Evolutionary conservation across 2,113 vertebrate species (phyloP), one percentile per base, ranked within the genome.

Genomic region (Podarcis muralis): DNA sequence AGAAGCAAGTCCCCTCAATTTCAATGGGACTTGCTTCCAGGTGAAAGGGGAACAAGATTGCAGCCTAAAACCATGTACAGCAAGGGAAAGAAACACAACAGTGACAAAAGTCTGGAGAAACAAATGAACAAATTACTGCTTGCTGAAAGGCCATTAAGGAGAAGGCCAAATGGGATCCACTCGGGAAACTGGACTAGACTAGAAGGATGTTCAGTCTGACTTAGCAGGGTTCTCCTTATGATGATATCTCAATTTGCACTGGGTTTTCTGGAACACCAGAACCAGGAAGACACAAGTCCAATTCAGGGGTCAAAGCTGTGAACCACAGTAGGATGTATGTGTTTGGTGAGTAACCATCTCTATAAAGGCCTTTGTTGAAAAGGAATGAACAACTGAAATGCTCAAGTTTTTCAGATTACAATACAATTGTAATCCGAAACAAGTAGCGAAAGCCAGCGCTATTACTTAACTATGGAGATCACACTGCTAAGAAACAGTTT

Each of bases 331-430:
- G 22, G 37, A 16, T 25, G 57, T 7, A 40, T 77, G 20, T 32
- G 12, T 77, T 35, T 16, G 66, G 30, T 40, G 22, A 40, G 43
- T 27, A 68, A 1, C 0, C 3, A 0, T 30, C 4, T 0, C 1
- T 75, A 30, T 2, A 35, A 1, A 37, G 27, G 4, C 9, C n/a
- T 2, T 27, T 8, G 22, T 81, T 1, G 59, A 84, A 79, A 0
- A 12, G 2, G 0, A 84, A 9, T 35, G 23, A 79, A 2, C 20
- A 0, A 6, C 2, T 6, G 27, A 30, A n/a, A 0, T 0, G 1
- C 0, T 0, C n/a, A 0, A 3, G 2, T 4, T 32, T 43, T 30
- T 32, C 1, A 79, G 32, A 4, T 62, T 35, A 32, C 16, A 81
- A 59, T 30, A 23, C 8, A 9, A 20, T 59, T 37, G 57, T 30